Evolutionary conservation across 1,140 invertebrate species (phyloP), one percentile per base, ranked within the genome.

Genomic region (Drosophila setifemur): DNA sequence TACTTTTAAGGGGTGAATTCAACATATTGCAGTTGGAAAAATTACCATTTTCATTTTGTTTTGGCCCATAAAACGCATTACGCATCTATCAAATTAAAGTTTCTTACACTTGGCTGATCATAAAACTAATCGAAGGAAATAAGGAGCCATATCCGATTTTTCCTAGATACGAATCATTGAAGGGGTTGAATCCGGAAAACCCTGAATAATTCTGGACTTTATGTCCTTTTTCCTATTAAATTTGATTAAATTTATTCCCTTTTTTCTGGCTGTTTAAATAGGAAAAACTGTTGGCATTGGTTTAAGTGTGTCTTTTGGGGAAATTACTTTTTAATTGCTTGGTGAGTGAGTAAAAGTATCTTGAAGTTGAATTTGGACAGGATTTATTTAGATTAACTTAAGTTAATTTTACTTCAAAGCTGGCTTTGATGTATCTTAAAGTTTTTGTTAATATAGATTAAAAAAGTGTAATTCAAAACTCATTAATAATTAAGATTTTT

Each of bases 121-220:
- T 29, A 2, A 23, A 12, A 23, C 11, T 21, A 9, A 31, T 54
- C 3, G 25, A 40, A 29, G 48, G 9, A 11, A 53, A 16, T 29
- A 18, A 18, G 29, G 4, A 18, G 9, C 16, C 7, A 21, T 12
- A 8, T 47, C 9, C 2, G 49, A 44, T 14, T 12, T 25, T 1
- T 25, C 14, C 9, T 3, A 2, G 0, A 7, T 9, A 21, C 2
- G 3, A 16, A 16, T 37, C 2, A 7, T 6, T 14, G 16, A 53
- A 53, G 48, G 54, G 55, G 55, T 58, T 58, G 47, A 52, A 58
- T 53, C 33, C 25, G 28, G 52, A 26, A 12, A 19, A 19, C n/a
- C n/a, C n/a, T n/a, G 8, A 50, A 57, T 26, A 26, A 58, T 28
- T 29, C 11, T n/a, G 48, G 42, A 54, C 5, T n/a, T 23, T 23